These are phyloP conservation scores for Thamnophis elegans DNA, from an alignment of 2,797 vertebrate species.

Conservation along the genomic window DNA sequence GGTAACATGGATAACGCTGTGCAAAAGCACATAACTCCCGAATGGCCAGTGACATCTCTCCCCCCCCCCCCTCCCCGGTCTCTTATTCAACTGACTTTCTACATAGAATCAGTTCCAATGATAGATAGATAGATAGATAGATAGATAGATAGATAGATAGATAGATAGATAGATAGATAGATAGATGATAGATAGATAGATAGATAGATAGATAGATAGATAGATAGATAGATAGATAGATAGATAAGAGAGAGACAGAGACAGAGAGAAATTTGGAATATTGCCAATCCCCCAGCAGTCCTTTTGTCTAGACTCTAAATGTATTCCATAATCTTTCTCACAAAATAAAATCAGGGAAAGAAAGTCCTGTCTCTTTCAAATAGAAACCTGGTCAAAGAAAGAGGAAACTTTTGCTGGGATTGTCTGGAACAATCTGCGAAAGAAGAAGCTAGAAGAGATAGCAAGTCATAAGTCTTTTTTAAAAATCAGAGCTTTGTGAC, in stretches of 20 bases:
- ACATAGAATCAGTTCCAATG: not conserved
- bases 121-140: too few relatives aligned
- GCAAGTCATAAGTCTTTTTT: not conserved
- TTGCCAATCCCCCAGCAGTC: not conserved
- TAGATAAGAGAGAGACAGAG: too few relatives aligned
- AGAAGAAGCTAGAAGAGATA: not conserved
- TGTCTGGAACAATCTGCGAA: not conserved
- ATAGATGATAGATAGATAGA: too few relatives aligned
- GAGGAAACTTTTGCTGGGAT: not conserved
- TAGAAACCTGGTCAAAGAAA: not conserved
- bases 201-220: too few relatives aligned
- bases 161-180: too few relatives aligned
- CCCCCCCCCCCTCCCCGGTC: rapidly evolving
- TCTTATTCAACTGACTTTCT: not conserved
- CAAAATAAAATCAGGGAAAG: not conserved
- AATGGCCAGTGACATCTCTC: not conserved
- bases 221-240: too few relatives aligned
- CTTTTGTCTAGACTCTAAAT: not conserved
- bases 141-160: too few relatives aligned
- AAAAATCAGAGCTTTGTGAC: not conserved
- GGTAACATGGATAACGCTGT: not conserved
- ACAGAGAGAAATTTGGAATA: not conserved
- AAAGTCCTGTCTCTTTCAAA: not conserved
- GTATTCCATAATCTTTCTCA: not conserved
- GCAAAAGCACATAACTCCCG: not conserved